These are phyloP conservation scores for Eulimnadia texana DNA, from an alignment of 1,140 invertebrate species.

Conservation along the genomic window DNA sequence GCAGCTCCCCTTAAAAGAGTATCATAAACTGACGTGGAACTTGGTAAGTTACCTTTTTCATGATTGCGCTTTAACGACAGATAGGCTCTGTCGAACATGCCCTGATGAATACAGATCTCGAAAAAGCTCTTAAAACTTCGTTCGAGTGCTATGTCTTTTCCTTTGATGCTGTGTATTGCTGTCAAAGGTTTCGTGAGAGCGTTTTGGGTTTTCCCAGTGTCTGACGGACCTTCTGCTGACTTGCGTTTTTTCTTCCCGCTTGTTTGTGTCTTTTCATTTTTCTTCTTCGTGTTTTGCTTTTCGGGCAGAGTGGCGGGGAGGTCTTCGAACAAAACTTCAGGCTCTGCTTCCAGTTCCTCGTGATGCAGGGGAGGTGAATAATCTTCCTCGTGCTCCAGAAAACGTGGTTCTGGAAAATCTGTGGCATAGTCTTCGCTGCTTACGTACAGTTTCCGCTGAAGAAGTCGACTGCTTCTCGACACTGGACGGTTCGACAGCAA, in stretches of 20 bases:
- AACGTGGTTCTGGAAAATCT: neutral
- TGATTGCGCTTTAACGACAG: neutral
- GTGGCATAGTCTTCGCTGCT: neutral
- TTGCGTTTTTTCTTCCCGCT: neutral
- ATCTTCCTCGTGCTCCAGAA: neutral
- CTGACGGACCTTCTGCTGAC: neutral
- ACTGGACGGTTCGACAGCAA: neutral
- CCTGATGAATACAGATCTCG: slow-evolving; percentile 2
- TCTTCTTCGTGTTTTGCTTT: neutral
- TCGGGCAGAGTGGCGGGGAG: neutral
- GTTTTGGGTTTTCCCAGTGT: neutral
- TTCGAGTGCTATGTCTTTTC: neutral
- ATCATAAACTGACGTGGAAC: slow-evolving; percentile 38
- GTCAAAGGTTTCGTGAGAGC: neutral
- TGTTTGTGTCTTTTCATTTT: neutral
- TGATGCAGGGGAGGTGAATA: neutral
- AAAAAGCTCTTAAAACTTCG: slow-evolving; percentile 4
- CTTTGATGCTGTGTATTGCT: neutral
- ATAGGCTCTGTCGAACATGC: neutral
- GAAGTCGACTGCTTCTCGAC: neutral
- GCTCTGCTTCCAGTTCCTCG: neutral
- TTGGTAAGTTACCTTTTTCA: neutral
- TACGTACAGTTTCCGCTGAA: neutral
- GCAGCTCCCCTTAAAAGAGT: slow-evolving; percentile 48
- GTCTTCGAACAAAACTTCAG: neutral